Evolutionary conservation across 2,797 vertebrate genomes (phyloP), one percentile per base, ranked within the genome.

Genomic region (Pygocentrus nattereri): DNA sequence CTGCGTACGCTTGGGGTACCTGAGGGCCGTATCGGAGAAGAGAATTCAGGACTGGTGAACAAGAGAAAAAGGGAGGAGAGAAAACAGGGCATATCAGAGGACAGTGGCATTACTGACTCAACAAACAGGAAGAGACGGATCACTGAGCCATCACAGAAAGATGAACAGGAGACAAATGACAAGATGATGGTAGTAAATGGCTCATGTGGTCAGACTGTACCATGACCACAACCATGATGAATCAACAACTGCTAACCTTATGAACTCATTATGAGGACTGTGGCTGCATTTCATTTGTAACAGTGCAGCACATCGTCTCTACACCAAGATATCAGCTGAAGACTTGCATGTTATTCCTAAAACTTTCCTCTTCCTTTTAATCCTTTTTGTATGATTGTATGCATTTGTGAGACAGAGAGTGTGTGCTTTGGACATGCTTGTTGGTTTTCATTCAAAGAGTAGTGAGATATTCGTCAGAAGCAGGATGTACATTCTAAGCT

Each of bases 21-120:
- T 0, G 97, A 98, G 85, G 97, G 97, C 19, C 96, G 90, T 2
- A 84, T 94, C 18, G 92, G 93, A 11, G 96, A 97, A 84, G 93
- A 91, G 41, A 93, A 94, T 83, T 93, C 85, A 0, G 91, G 92
- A 11, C 90, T 95, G 58, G 89, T 95, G 30, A 93, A 93, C 87
- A 99, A 99, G 89, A 95, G 98, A 87, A 99, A 97, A 93, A 91
- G 96, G 79, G 94, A 95, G 23, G 88, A 79, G 65, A 91, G 83
- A 87, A 78, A 30, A 74, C 90, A 88, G 7, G 59, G 81, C 13
- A 1, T 44, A 0, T 88, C 87, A 15, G 87, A 90, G 5, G 87
- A 89, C n/a, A 18, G 7, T 19, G 50, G 15, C 5, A 21, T 73
- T 3, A 41, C 58, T 27, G 76, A 85, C 47, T 81, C 74, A 25